These are phyloP conservation scores for Bombylius discolor DNA, from an alignment of 2,888 invertebrate species.

Conservation along the genomic window DNA sequence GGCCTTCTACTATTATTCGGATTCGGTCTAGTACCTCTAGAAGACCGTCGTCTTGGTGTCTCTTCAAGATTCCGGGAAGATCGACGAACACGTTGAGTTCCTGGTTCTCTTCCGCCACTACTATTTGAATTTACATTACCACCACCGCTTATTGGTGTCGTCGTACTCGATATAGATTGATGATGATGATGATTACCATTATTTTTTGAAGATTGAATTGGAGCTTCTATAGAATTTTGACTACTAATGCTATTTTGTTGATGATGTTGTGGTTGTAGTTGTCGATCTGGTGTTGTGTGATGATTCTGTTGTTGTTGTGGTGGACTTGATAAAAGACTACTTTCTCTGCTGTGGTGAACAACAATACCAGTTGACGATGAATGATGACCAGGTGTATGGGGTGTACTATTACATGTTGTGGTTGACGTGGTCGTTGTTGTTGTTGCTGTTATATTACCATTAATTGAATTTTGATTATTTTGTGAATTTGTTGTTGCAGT, in stretches of 20 bases:
- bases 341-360: constrained; percentile 9
- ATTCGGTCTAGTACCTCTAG: constrained; percentile 24
- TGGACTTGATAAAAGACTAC: constrained; percentile 9
- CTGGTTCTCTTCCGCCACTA: constrained; percentile 10
- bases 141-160: background rate
- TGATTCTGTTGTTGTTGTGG: constrained; percentile 13
- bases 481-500: background rate
- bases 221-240: constrained; percentile 13
- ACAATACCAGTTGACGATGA: background rate
- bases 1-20: constrained; percentile 25
- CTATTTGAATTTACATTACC: constrained; percentile 1
- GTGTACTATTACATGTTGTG: background rate
- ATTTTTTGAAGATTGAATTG: constrained; percentile 11
- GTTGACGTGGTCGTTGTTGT: background rate
- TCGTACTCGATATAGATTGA: constrained; percentile 2
- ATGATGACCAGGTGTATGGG: background rate
- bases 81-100: constrained; percentile 17
- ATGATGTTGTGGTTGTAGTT: constrained; percentile 12
- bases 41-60: constrained; percentile 29
- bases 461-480: constrained; percentile 5
- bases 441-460: constrained; percentile 3
- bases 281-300: constrained; percentile 4
- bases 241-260: background rate
- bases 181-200: background rate
- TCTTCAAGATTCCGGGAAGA: constrained; percentile 26